A percentile compares a stretch with the other conserved stretches of the same genome.
These are phyloP conservation scores for Uloborus plumipes DNA, from an alignment of 2,888 invertebrate genomes.

Conservation along the genomic window DNA sequence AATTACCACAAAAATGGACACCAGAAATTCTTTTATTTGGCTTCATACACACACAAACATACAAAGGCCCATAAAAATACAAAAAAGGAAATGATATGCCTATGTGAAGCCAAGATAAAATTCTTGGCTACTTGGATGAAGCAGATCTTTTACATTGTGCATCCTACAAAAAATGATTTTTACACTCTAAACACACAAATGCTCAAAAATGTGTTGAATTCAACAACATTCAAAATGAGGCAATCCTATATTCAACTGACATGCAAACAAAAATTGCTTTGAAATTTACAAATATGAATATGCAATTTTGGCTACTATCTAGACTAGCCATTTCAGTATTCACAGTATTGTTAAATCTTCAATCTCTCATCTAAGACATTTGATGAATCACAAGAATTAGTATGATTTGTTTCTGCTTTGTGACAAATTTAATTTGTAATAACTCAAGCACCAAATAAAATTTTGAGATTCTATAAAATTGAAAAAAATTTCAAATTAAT, in stretches of 20 bases:
- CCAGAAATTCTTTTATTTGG: slow-evolving; percentile 61
- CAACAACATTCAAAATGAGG: slow-evolving; percentile 3
- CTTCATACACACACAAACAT: slow-evolving; percentile 58
- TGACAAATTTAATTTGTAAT: too few relatives aligned
- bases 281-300: slow-evolving; percentile 37
- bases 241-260: slow-evolving; percentile 17
- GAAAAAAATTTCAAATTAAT: too few relatives aligned
- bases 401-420: too few relatives aligned
- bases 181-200: slow-evolving; percentile 55
- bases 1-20: slow-evolving; percentile 28
- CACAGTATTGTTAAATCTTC: slow-evolving; percentile 8
- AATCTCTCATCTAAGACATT: neutral
- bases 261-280: slow-evolving; percentile 36
- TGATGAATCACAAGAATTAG: too few relatives aligned
- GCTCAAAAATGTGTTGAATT: slow-evolving; percentile 46
- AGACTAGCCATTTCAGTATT: slow-evolving; percentile 40
- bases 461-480: too few relatives aligned
- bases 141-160: slow-evolving; percentile 45
- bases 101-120: slow-evolving; percentile 60
- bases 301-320: slow-evolving; percentile 45
- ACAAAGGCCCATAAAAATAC: slow-evolving; percentile 63
- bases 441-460: too few relatives aligned
- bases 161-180: slow-evolving; percentile 45
- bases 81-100: slow-evolving; percentile 60
- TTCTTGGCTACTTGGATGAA: slow-evolving; percentile 54